Percentiles rank a stretch among this genome's conserved stretches.
These are phyloP conservation scores for Gymnoscelis rufifasciata DNA, from an alignment of 2,888 invertebrate genomes.

Conservation along the genomic window DNA sequence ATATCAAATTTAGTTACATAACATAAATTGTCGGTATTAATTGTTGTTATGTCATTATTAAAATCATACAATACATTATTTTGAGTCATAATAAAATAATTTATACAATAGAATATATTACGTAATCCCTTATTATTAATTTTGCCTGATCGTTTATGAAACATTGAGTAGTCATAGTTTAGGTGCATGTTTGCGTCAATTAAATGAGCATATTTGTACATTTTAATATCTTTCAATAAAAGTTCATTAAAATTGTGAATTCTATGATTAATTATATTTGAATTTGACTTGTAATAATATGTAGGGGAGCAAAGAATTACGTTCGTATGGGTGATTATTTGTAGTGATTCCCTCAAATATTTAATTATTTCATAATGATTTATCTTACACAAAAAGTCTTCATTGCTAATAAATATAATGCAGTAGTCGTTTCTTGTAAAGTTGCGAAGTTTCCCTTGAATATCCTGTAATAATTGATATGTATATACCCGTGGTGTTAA, in stretches of 20 bases:
- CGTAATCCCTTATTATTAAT: slow-evolving; percentile 1
- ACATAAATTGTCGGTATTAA: too few species aligned
- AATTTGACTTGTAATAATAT: not conserved
- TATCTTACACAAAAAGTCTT: not conserved
- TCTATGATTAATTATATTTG: not conserved
- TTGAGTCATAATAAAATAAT: too few species aligned
- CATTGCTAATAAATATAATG: slow-evolving; percentile 1
- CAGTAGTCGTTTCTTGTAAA: slow-evolving; percentile 5
- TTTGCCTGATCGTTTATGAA: not conserved
- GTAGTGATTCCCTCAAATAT: too few species aligned
- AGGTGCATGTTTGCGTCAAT: slow-evolving; percentile 1
- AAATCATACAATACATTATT: too few species aligned
- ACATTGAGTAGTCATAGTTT: slow-evolving; percentile 3
- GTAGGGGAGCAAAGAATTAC: not conserved
- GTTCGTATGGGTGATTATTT: not conserved
- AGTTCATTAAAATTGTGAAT: not conserved
- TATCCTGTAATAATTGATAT: too few species aligned
- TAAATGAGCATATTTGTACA: not conserved
- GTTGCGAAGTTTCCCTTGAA: not conserved
- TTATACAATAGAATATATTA: not conserved
- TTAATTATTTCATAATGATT: too few species aligned
- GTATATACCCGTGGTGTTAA: too few species aligned
- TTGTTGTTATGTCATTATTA: too few species aligned
- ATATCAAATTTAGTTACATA: too few species aligned
- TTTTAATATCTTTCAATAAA: not conserved